Evolutionary conservation across 1,140 invertebrate species (phyloP).

Genomic region (Agrilus planipennis): DNA sequence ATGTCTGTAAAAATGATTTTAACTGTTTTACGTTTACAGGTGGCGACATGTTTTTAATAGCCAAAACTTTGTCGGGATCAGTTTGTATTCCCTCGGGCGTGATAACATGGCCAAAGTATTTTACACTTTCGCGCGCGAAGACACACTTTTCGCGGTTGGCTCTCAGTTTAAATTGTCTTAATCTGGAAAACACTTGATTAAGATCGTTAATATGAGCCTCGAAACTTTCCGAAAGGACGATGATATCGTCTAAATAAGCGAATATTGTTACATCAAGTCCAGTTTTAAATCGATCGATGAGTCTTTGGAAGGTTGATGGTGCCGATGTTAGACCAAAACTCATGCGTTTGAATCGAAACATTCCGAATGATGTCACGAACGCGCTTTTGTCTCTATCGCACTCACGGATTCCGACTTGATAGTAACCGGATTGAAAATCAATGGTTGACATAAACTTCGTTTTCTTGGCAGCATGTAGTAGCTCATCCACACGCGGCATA

Average conservation of each 20-base stretch:
- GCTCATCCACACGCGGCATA: slow-evolving; percentile 25
- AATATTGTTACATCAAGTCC: slow-evolving; percentile 20
- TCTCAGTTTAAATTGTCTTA: too few species aligned
- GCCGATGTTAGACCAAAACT: slow-evolving; percentile 27
- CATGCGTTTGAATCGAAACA: slow-evolving; percentile 18
- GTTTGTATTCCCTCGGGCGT: slow-evolving; percentile 22
- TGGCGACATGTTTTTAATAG: slow-evolving; percentile 7
- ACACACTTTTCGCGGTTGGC: background rate
- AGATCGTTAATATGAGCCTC: background rate
- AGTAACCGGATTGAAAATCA: slow-evolving; percentile 34
- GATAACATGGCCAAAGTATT: background rate
- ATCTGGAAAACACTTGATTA: background rate
- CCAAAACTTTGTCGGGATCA: slow-evolving; percentile 14
- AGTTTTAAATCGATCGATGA: slow-evolving; percentile 27
- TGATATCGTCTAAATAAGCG: too few species aligned
- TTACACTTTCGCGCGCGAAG: background rate
- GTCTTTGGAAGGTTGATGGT: slow-evolving; percentile 26
- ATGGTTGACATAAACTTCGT: slow-evolving; percentile 33
- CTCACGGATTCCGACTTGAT: slow-evolving; percentile 25
- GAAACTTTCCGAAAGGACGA: too few species aligned
- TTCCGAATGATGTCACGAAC: slow-evolving; percentile 31
- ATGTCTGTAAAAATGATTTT: too few species aligned
- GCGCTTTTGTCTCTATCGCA: slow-evolving; percentile 31
- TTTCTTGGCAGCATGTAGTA: slow-evolving; percentile 17
- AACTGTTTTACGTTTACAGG: too few species aligned